phyloP scores from a whole-genome alignment of 2,888 invertebrate species.

The Drosophila kambysellisi region DNA sequence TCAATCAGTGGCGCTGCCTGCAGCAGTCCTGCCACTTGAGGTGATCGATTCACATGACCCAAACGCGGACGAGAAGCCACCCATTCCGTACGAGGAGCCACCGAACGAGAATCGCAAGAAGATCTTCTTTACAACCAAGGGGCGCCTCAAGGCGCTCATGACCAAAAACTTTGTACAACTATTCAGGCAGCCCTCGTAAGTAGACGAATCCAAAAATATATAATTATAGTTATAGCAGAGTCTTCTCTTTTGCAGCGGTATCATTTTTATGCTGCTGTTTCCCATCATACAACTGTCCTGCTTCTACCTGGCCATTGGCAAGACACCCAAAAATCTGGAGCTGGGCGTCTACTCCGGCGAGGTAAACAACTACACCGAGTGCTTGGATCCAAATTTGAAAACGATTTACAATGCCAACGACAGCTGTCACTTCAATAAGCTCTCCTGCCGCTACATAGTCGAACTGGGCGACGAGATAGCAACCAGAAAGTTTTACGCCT shows the following conservation, averaged over 20 bases:
- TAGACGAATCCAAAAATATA: not conserved
- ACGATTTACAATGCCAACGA: slow-evolving; percentile 84
- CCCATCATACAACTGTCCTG: slow-evolving; percentile 92
- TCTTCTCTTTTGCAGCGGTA: slow-evolving; percentile 87
- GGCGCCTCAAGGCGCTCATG: slow-evolving; percentile 88
- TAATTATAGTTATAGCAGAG: not conserved
- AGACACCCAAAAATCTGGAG: slow-evolving; percentile 89
- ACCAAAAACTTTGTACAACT: slow-evolving; percentile 90
- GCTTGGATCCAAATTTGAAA: slow-evolving; percentile 83
- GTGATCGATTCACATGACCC: slow-evolving; percentile 76
- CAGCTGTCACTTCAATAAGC: slow-evolving; percentile 86
- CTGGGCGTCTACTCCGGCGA: slow-evolving; percentile 94
- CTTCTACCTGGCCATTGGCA: slow-evolving; percentile 93
- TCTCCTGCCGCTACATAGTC: slow-evolving; percentile 88
- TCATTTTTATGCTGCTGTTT: slow-evolving; percentile 92
- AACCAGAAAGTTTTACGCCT: slow-evolving; percentile 83
- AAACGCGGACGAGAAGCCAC: slow-evolving; percentile 59
- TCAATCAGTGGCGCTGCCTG: slow-evolving; percentile 53
- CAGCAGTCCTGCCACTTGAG: slow-evolving; percentile 73
- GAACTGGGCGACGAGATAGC: slow-evolving; percentile 87
- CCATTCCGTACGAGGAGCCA: slow-evolving; percentile 59
- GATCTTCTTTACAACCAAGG: slow-evolving; percentile 83
- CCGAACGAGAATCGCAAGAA: slow-evolving; percentile 76
- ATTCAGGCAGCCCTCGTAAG: slow-evolving; percentile 90
- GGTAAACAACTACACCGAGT: slow-evolving; percentile 85